These are phyloP conservation scores for Nibea albiflora DNA, from an alignment of 2,113 vertebrate genomes.

Conservation along the genomic window DNA sequence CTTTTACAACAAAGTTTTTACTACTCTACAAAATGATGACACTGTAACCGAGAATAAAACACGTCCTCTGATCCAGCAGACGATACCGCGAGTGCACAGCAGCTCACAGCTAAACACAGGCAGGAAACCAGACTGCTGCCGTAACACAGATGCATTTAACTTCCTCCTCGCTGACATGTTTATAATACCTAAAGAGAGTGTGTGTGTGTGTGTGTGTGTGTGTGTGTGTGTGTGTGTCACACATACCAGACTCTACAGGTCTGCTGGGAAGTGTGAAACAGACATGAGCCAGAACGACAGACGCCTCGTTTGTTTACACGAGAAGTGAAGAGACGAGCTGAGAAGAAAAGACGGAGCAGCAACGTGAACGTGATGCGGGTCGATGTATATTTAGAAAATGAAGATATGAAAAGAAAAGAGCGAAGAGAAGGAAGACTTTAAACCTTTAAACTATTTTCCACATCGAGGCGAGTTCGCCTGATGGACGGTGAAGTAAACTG, in stretches of 20 bases:
- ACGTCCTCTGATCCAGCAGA: background rate
- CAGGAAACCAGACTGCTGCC: constrained; percentile 20
- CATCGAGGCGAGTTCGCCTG: too few relatives aligned
- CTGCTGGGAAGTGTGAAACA: constrained; percentile 34
- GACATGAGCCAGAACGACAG: constrained; percentile 35
- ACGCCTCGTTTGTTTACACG: constrained; percentile 22
- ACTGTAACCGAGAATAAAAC: background rate
- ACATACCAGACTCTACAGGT: constrained; percentile 34
- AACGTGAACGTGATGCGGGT: background rate
- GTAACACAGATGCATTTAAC: constrained; percentile 13
- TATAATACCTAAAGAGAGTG: constrained; percentile 12
- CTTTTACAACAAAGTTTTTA: background rate
- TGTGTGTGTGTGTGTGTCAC: constrained; percentile 6
- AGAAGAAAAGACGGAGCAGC: background rate
- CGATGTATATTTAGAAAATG: background rate
- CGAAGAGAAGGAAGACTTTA: background rate
- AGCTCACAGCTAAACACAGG: background rate
- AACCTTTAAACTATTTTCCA: too few relatives aligned
- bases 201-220: background rate
- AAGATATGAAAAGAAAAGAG: background rate
- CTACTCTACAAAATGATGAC: background rate
- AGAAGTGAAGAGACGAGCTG: background rate
- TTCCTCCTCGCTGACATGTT: constrained; percentile 43
- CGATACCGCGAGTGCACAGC: background rate
- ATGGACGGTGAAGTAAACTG: too few relatives aligned